Evolutionary conservation across 2,888 invertebrate species (phyloP), one percentile per base, ranked within the genome.

Genomic region (Drosophila bunnanda): DNA sequence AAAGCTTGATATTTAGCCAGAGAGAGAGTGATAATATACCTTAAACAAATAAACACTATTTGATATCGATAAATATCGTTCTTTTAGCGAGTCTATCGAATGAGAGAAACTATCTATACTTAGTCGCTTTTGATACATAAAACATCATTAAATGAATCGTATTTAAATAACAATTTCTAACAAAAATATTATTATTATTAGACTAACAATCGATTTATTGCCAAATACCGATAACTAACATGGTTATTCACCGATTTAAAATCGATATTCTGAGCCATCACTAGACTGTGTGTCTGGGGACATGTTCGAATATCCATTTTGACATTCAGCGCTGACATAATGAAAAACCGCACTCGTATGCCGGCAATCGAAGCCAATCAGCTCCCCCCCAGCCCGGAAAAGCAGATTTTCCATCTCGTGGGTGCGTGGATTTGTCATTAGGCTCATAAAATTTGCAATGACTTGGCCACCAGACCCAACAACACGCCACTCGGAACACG

Each of bases 281-380:
- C 20, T 20, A 20, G 32, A 32, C 30, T 13, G 12, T 32, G 20
- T 50, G 20, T 50, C 13, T 50, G 20, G 30, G 30, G 53, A 74
- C 67, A 74, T 78, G 67, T 81, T 86, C 55, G 71, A 67, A 83
- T 77, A 75, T 80, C 70, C 79, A 83, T 82, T 66, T 86, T 81
- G 72, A 80, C 77, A 86, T 73, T 86, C 73, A 60, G 61, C 61
- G 53, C 52, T 36, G 68, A 68, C 65, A 72, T 75, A 74, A 82
- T 80, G 73, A 78, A 75, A 68, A 75, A 54, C 64, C 46, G 44
- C 54, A 54, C 43, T 54, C 50, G 32, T 48, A 69, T 52, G 58
- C 41, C 55, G 54, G 17, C 17, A 60, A 55, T 69, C 69, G 57
- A 68, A 57, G 50, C 22, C 56, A 68, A 66, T 66, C 53, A 58